These are phyloP conservation scores for Molorchus minor DNA, from an alignment of 2,888 invertebrate species.

Conservation along the genomic window DNA sequence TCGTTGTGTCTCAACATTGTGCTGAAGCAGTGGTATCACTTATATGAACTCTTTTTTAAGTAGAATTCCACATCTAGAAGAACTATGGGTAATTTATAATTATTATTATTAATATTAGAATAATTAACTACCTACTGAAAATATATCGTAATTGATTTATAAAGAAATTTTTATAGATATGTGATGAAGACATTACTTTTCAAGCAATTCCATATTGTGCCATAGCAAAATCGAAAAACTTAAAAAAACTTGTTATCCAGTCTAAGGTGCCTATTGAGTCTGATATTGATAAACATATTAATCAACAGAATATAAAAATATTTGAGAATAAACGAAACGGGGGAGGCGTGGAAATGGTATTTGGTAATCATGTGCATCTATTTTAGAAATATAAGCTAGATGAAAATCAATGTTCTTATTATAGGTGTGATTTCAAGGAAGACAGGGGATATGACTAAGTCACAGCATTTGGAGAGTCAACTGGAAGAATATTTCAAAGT, in stretches of 20 bases:
- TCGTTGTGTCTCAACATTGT: not conserved
- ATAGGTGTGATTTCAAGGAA: not conserved
- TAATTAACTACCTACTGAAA: no score
- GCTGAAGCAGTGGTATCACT: not conserved
- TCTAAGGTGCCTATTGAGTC: conserved; percentile 35
- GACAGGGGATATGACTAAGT: not conserved
- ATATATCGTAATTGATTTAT: no score
- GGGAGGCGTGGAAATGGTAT: conserved; percentile 23
- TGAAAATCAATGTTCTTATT: not conserved
- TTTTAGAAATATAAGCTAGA: conserved; percentile 4
- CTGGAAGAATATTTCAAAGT: conserved; percentile 28
- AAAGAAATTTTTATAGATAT: conserved; percentile 22
- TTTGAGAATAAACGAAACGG: conserved; percentile 33
- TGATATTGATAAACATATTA: conserved; percentile 35
- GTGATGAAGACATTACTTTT: conserved; percentile 16
- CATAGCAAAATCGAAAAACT: conserved; percentile 33
- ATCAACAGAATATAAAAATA: conserved; percentile 37
- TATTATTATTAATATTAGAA: no score
- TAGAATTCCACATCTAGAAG: not conserved
- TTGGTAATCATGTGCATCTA: conserved; percentile 7
- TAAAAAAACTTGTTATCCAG: conserved; percentile 42
- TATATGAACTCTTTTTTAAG: not conserved
- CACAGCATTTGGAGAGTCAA: not conserved
- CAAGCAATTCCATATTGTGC: conserved; percentile 30
- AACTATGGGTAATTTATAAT: conserved; percentile 1